A percentile compares a stretch with the other conserved stretches of the same genome.
Conservation (phyloP, 2,113 vertebrate species). For the Poeciliopsis occidentalis region DNA sequence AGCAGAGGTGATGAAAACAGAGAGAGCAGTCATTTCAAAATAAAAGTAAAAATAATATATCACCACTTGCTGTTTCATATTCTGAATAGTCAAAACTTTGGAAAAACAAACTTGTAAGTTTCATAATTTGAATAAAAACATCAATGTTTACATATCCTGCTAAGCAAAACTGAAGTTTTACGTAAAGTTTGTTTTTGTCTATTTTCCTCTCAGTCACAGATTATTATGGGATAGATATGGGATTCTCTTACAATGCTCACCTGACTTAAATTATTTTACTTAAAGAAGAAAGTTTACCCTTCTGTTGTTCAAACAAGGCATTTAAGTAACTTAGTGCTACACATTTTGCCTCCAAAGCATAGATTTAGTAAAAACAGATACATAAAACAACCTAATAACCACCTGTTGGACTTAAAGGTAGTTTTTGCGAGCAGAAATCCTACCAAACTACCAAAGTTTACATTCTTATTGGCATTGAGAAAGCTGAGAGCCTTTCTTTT, state of each 20-base stretch:
- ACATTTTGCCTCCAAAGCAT: background rate
- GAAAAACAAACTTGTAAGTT: background rate
- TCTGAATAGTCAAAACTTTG: background rate
- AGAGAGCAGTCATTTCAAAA: background rate
- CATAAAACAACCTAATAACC: background rate
- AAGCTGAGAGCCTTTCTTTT: background rate
- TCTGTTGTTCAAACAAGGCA: background rate
- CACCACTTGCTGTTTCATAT: background rate
- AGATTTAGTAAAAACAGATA: background rate
- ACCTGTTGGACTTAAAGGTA: too few relatives aligned
- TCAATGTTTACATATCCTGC: background rate
- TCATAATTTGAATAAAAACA: background rate
- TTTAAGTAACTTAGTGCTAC: background rate
- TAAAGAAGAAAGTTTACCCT: background rate
- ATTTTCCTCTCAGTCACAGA: background rate
- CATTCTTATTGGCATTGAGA: background rate
- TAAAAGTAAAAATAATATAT: background rate
- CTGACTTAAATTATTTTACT: background rate
- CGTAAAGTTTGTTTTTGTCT: background rate
- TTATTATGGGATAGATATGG: background rate
- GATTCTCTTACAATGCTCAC: background rate
- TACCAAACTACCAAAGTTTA: background rate
- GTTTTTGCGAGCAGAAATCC: background rate
- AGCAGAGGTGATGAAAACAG: background rate
- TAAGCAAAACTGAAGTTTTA: background rate